phyloP scores from a whole-genome alignment of 2,113 vertebrate species.

The Orientallactaga bullata region DNA sequence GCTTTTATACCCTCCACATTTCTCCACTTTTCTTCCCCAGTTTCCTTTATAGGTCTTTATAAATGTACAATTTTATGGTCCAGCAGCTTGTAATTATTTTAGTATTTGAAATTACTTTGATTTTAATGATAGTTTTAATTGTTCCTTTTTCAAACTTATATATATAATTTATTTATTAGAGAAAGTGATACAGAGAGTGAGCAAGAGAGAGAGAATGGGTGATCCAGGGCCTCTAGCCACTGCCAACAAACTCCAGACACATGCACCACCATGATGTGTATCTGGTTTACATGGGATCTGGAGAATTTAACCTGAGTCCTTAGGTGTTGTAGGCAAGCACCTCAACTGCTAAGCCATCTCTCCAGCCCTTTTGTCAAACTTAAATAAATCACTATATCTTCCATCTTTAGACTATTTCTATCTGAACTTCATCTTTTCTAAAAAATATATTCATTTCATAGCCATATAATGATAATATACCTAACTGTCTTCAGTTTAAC shows the following conservation, averaged over 20 bases:
- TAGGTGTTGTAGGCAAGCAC: no score
- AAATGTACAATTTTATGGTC: not conserved
- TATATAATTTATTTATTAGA: not conserved
- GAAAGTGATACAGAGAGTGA: no score
- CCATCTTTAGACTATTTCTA: constrained; percentile 13
- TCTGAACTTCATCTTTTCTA: not conserved
- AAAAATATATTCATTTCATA: constrained; percentile 8
- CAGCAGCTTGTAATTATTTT: not conserved
- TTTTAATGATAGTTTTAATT: not conserved
- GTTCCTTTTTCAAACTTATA: no score
- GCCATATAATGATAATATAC: not conserved
- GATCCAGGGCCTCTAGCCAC: no score
- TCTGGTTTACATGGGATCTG: no score
- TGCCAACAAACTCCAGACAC: no score
- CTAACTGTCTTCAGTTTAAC: constrained; percentile 16
- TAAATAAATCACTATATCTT: not conserved
- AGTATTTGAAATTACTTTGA: constrained; percentile 15
- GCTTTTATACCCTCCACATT: not conserved
- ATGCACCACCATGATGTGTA: no score
- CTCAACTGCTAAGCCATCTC: no score
- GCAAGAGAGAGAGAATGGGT: no score
- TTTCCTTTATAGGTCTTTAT: constrained; percentile 45
- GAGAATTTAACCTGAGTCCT: no score
- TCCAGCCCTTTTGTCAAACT: not conserved
- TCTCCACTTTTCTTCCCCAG: not conserved